Base-by-base conservation (phyloP, 2,888 invertebrate genomes). In the Pedicia rivosa region DNA sequence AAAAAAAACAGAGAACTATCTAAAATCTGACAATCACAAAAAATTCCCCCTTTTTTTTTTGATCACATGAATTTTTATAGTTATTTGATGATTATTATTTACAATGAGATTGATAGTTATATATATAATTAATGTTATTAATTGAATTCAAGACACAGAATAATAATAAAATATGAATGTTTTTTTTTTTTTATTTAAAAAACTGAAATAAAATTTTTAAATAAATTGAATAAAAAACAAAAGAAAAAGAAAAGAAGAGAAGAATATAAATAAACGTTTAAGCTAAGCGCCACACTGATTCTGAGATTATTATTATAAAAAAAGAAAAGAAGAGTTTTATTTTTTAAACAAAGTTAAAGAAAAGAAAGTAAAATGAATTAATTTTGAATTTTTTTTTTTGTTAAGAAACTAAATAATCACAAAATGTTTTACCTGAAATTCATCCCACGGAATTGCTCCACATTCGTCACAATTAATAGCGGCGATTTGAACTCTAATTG, bases 381-480 rank as follows among this genome's bases (percentile, higher is more conserved):
- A 20, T 20, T 25, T 24, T 34, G 24, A 33, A 26, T 30, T 8
- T 13, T 24, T 39, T 13, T 3, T 20, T 22, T 34, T 49, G 9
- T 7, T 22, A 25, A 14, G 24, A n/a, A n/a, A n/a, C n/a, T 32
- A 6, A 20, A 25, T 4, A 5, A 16, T n/a, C 9, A 25, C 29
- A 37, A 25, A 40, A 40, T 33, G 42, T 47, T 53, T 61, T 62
- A 86, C 86, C 78, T 92, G 91, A 66, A 94, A 81, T 62, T 91
- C 91, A 53, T 91, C 91, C 81, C 88, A 90, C 1, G 84, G 83
- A 53, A 92, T 86, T 28, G 84, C 77, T 27, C 78, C 72, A 52
- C 86, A 87, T 58, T 92, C 91, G 49, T 86, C 82, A 36, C 77
- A 75, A 19, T 68, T 68, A 5, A 92, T 62, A 44, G 80, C 69